A percentile compares a stretch with the other conserved stretches of the same genome.
Evolutionary conservation across 64 coral and sea anemone genomes (phyloP).

Genomic region (Montipora efflorescens): DNA sequence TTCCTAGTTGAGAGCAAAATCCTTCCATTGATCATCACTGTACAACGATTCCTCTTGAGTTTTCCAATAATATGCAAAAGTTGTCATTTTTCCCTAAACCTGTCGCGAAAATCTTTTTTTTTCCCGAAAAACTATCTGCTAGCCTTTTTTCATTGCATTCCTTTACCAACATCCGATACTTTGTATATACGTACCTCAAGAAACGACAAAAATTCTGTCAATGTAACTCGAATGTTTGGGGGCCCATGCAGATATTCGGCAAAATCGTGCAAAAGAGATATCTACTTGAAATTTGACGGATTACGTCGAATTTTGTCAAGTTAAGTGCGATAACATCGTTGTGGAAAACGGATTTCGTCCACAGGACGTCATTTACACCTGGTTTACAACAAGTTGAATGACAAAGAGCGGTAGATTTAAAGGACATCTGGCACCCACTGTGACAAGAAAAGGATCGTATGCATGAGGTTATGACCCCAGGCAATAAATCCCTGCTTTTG

Average conservation of each 20-base stretch:
- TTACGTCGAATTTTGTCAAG: slow-evolving; percentile 58
- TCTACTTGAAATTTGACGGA: slow-evolving; percentile 54
- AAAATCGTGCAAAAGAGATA: background rate
- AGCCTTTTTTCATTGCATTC: slow-evolving; percentile 6
- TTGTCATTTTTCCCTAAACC: background rate
- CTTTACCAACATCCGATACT: background rate
- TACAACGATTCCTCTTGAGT: background rate
- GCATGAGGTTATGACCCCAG: slow-evolving; percentile 52
- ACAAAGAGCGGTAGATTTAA: slow-evolving; percentile 41
- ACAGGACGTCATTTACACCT: slow-evolving; percentile 81
- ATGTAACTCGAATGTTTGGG: background rate
- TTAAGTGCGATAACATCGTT: slow-evolving; percentile 79
- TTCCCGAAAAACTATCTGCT: background rate
- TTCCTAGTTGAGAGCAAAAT: too few relatives aligned
- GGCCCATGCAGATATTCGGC: background rate
- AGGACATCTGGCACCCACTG: slow-evolving; percentile 57
- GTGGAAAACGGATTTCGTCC: slow-evolving; percentile 93
- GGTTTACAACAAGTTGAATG: slow-evolving; percentile 82
- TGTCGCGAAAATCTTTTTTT: background rate
- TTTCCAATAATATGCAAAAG: background rate
- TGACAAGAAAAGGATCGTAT: background rate
- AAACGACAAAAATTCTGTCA: slow-evolving; percentile 23
- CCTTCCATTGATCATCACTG: too few relatives aligned
- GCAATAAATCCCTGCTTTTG: slow-evolving; percentile 21
- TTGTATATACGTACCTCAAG: background rate